A percentile compares a stretch with the other conserved stretches of the same genome.
phyloP scores from a whole-genome alignment of 2,888 invertebrate genomes.

The Lamellibrachia columna region DNA sequence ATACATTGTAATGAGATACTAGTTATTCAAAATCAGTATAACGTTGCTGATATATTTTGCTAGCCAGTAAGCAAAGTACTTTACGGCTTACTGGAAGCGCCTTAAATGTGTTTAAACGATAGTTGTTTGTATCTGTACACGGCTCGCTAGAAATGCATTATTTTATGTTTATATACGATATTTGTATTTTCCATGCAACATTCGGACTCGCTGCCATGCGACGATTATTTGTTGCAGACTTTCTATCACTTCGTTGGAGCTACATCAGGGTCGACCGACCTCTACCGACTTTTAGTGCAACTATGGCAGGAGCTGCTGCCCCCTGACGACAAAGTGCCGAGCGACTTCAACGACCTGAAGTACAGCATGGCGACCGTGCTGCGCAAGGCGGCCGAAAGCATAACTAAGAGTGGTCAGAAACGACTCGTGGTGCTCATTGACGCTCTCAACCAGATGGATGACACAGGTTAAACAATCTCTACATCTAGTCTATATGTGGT shows the following conservation, averaged over 20 bases:
- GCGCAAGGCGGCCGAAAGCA: no score
- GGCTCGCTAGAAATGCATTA: no score
- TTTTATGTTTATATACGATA: no score
- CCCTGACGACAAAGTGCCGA: conserved; percentile 38
- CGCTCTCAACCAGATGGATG: conserved; percentile 49
- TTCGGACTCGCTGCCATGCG: no score
- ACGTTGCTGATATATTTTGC: no score
- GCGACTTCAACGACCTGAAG: conserved; percentile 44
- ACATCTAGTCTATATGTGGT: not conserved
- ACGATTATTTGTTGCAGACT: conserved; percentile 35
- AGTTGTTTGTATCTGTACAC: no score
- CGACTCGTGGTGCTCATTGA: conserved; percentile 44
- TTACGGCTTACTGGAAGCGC: no score
- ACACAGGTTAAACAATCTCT: conserved; percentile 22
- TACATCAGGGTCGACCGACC: conserved; percentile 45
- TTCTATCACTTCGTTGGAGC: conserved; percentile 49
- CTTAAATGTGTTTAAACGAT: not conserved
- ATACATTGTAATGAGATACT: no score
- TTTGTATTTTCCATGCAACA: no score
- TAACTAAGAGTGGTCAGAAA: conserved; percentile 35
- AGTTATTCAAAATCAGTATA: no score
- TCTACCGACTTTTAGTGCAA: conserved; percentile 42
- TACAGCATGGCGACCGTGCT: conserved; percentile 43
- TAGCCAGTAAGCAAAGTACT: not conserved
- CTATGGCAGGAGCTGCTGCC: conserved; percentile 45